These are phyloP conservation scores for Strigamia maritima DNA, from an alignment of 2,888 invertebrate genomes.

Conservation along the genomic window DNA sequence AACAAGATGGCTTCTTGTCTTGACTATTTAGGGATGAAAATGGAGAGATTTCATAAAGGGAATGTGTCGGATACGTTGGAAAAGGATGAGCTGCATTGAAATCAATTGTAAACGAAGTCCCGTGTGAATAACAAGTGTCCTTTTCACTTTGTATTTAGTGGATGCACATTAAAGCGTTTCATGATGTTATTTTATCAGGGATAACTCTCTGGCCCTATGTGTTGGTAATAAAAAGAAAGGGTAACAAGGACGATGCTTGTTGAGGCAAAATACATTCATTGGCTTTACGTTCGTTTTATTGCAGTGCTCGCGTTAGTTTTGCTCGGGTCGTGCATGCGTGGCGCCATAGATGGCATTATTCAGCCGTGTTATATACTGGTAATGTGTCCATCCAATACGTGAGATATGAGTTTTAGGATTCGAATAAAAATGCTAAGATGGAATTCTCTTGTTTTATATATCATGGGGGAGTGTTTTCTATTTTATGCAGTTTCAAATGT, in stretches of 20 bases:
- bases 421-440: constrained; percentile 32
- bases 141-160: constrained; percentile 34
- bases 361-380: constrained; percentile 22
- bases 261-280: constrained; percentile 28
- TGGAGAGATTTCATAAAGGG: not conserved
- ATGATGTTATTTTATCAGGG: constrained; percentile 25
- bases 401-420: constrained; percentile 31
- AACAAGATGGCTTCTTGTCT: constrained; percentile 5
- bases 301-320: constrained; percentile 13
- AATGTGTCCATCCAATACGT: constrained; percentile 20
- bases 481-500: not conserved
- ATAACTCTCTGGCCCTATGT: constrained; percentile 1
- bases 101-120: not conserved
- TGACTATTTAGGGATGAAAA: not conserved
- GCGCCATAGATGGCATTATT: constrained; percentile 8
- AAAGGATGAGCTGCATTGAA: not conserved
- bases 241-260: constrained; percentile 18
- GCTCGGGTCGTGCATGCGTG: constrained; percentile 31
- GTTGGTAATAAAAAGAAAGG: constrained; percentile 19
- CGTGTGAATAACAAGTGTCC: constrained; percentile 16
- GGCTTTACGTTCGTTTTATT: constrained; percentile 32
- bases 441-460: constrained; percentile 5
- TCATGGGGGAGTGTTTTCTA: not conserved
- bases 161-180: constrained; percentile 6
- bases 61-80: not conserved